Base-by-base conservation (phyloP, 2,888 invertebrate species). In the Erebia ligea region DNA sequence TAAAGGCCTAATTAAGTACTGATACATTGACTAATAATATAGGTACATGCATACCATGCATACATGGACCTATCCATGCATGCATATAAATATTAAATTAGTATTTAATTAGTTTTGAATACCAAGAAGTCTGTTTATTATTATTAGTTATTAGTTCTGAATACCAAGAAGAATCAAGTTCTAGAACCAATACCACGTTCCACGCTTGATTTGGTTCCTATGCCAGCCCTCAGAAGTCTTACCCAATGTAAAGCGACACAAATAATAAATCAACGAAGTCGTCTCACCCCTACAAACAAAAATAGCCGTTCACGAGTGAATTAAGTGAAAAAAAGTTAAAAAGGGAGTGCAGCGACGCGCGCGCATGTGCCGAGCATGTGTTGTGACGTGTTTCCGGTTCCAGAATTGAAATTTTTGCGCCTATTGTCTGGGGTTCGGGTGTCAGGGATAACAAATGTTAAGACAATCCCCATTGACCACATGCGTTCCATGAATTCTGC, bases 321-420 rank as follows among this genome's bases (percentile, higher is more conserved):
- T 84, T 84, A 80, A 84, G 84, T 81, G 81, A 85, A 85, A 86
- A 84, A 86, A 84, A 81, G 75, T 79, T 84, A 86, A 90, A 91
- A 91, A 90, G 86, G 89, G 89, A 86, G 82, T 80, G 75, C 80
- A 81, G 81, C 79, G 84, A 88, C 85, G 86, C 84, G 70, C 66
- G 86, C 88, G 88, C 92, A 92, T 91, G 90, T 92, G 92, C 81
- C 73, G 82, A 77, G 81, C 92, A 92, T 89, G 87, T 92, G 92
- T 87, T 84, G 88, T 78, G 77, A 73, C 76, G 52, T 79, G 85
- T 90, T 92, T 92, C 92, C 92, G 92, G 90, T 89, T 84, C 81
- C 80, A 80, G 81, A 82, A 83, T 81, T 79, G 80, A 83, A 84
- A 88, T 88, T 90, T 90, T 89, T 80, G 80, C 81, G 84, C 81